Base-by-base conservation (phyloP, 2,888 invertebrate species). In the Xanthia togata region DNA sequence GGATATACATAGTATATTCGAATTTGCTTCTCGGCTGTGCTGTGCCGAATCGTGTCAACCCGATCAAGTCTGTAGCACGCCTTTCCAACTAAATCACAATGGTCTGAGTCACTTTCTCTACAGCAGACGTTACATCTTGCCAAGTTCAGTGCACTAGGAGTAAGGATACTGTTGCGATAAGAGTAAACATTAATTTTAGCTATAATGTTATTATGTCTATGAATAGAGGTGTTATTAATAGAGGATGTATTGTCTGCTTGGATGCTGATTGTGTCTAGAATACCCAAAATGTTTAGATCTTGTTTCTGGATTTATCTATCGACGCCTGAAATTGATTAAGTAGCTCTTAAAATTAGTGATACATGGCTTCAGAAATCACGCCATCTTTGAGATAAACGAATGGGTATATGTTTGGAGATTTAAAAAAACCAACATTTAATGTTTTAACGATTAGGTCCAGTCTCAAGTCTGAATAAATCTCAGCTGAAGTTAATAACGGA, bases 101-200 rank as follows among this genome's bases (percentile, higher is more conserved):
- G 79, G 86, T 72, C 83, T 93, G 93, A 93, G 84, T 93, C 93
- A 93, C 90, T 87, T 88, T 90, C 87, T 80, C 73, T 69, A 85
- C 84, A 89, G 89, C 88, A 89, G 89, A 89, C 88, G 60, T 81
- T 82, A 83, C 78, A 79, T 85, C 84, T 75, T 92, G 93, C 93
- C 93, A 94, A 93, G 95, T 94, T 95, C 94, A 94, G 81, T 93
- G 93, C 92, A 91, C 94, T 88, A 79, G 70, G 81, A 81, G 79
- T 81, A 53, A 72, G 73, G 78, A 77, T 71, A 68, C 14, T 38
- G 60, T 67, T 44, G 70, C 67, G 81, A 79, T 81, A 70, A 79
- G 73, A 76, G 75, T 65, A 70, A 63, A 63, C 53, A 73, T 70
- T 67, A 17, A 73, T 70, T 69, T 62, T 62, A 62, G 73, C 38